Base-by-base conservation (phyloP, 2,888 invertebrate species). In the Hofmannophila pseudospretella region DNA sequence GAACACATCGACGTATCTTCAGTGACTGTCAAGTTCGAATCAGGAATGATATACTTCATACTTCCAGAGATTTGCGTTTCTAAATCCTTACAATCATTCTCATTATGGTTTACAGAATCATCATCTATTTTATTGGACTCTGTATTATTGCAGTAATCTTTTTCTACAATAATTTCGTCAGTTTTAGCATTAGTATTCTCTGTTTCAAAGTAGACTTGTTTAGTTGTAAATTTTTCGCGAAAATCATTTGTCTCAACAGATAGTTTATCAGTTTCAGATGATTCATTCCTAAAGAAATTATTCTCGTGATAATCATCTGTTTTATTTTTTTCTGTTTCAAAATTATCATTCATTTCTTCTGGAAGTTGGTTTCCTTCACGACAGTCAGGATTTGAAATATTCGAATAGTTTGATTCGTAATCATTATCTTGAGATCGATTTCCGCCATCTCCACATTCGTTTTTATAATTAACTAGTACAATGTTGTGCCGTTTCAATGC, bases 401-500 rank as follows among this genome's bases (percentile, higher is more conserved):
- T 27, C 11, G 11, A 27, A 10, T 11, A n/a, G 5, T 11, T 27
- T 5, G 3, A 1, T 27, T 11, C 2, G 7, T 5, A 10, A 27
- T 23, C n/a, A 11, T 26, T 11, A 11, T 8, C 10, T 26, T 11
- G 27, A 11, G 11, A 4, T 10, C 7, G 7, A 23, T 7, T 27
- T 7, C 1, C 10, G 10, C 4, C 27, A 5, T 12, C 3, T 7
- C 5, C 27, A 11, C 11, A n/a, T n/a, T 23, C n/a, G 7, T 23
- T 27, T 27, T 27, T 7, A 27, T 27, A 3, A 7, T 19, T 30
- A 19, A 9, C 19, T 31, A 60, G 39, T 7, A 50, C 32, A 7
- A 63, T 59, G 25, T 63, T 60, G 13, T 56, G 54, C 32, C 57
- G 55, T 36, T 45, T 63, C 14, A 63, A 37, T 45, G 53, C 52